A percentile compares a stretch with the other conserved stretches of the same genome.
Conservation (phyloP, 2,797 vertebrate genomes). For the Sebastes iracundus region DNA sequence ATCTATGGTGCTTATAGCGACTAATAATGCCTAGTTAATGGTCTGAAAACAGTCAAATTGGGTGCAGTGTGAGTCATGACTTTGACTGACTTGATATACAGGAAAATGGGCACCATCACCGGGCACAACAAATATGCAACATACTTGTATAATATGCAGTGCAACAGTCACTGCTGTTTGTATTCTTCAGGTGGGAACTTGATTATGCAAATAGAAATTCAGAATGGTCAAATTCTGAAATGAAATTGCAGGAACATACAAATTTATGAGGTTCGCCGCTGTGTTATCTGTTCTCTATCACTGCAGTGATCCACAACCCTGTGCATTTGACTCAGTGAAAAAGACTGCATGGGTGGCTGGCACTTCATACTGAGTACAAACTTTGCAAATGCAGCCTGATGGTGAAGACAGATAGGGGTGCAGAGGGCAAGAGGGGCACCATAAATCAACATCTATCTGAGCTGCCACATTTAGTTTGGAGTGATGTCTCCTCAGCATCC, state of each 20-base stretch:
- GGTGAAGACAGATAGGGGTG: conserved; percentile 67
- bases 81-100: not conserved
- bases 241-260: not conserved
- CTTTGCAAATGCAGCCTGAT: conserved; percentile 72
- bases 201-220: not conserved
- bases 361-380: conserved; percentile 55
- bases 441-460: conserved; percentile 81
- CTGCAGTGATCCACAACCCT: not conserved
- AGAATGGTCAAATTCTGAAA: not conserved
- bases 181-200: not conserved
- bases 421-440: conserved; percentile 67
- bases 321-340: conserved; percentile 20
- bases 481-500: conserved; percentile 64
- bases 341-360: conserved; percentile 49
- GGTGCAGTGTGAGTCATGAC: not conserved
- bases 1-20: no score
- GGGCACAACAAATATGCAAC: not conserved
- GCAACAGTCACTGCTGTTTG: not conserved
- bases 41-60: no score
- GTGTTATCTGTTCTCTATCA: not conserved
- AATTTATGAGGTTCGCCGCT: not conserved
- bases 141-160: not conserved
- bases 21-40: no score
- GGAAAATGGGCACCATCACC: not conserved
- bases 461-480: conserved; percentile 74